Conservation (phyloP, 2,113 vertebrate genomes). For the Silurus asotus region DNA sequence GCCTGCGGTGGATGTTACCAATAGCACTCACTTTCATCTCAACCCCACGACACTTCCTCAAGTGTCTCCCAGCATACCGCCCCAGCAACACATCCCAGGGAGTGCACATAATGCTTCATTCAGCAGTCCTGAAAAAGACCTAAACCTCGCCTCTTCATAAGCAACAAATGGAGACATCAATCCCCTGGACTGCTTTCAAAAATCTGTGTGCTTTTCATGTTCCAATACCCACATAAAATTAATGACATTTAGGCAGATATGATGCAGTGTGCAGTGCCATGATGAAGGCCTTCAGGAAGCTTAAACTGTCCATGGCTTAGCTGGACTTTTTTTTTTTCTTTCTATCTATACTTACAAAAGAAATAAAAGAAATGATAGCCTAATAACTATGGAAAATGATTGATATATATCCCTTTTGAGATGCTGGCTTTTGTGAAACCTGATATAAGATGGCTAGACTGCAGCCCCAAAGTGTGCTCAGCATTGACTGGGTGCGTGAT, state of each 20-base stretch:
- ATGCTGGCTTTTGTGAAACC: conserved; percentile 40
- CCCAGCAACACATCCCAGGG: conserved; percentile 67
- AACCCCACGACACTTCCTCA: conserved; percentile 70
- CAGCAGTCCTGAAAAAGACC: conserved; percentile 48
- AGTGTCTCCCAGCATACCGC: conserved; percentile 67
- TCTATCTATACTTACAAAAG: neutral
- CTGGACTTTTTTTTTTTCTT: neutral
- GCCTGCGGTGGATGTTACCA: conserved; percentile 74
- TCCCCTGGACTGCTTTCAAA: conserved; percentile 36
- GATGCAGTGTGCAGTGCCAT: conserved; percentile 18
- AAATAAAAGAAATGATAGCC: conserved; percentile 36
- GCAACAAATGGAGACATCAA: conserved; percentile 54
- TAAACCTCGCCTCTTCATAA: conserved; percentile 43
- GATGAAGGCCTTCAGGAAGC: conserved; percentile 18
- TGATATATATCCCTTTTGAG: conserved; percentile 40
- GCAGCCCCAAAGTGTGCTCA: conserved; percentile 35
- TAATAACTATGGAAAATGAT: conserved; percentile 49
- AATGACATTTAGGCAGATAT: conserved; percentile 45
- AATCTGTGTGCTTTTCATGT: conserved; percentile 37
- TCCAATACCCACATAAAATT: conserved; percentile 45
- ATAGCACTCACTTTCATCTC: conserved; percentile 77
- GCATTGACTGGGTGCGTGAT: conserved; percentile 39
- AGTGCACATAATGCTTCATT: conserved; percentile 59
- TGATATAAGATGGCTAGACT: conserved; percentile 38
- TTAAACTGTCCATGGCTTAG: conserved; percentile 15